Conservation (phyloP, 2,888 invertebrate genomes). For the Saturnia pavonia region DNA sequence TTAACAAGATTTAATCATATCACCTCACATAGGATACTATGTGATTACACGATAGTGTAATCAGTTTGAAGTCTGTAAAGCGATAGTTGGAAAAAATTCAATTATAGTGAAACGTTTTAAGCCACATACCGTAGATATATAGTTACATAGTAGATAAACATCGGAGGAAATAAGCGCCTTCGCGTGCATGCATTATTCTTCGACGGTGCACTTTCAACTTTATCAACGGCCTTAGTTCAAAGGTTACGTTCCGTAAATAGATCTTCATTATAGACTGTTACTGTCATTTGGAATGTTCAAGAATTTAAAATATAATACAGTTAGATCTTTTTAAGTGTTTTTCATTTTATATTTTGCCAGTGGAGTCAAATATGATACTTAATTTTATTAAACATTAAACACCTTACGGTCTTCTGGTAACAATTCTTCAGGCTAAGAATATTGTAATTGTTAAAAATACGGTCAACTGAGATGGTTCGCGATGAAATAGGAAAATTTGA, state of each 20-base stretch:
- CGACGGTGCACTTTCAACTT: conserved; percentile 42
- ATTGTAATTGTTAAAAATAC: neutral
- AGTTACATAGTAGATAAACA: conserved; percentile 44
- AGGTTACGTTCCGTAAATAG: conserved; percentile 57
- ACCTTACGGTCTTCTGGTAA: neutral
- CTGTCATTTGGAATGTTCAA: neutral
- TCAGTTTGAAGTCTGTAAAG: neutral
- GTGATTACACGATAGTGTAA: too few species aligned
- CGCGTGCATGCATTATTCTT: conserved; percentile 50
- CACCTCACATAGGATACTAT: too few species aligned
- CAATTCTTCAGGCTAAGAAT: neutral
- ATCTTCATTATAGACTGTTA: conserved; percentile 31
- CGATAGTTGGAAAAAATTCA: neutral
- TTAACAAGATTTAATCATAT: neutral
- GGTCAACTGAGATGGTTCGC: neutral
- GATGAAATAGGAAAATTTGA: neutral
- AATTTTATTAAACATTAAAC: neutral
- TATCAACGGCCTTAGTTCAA: conserved; percentile 33
- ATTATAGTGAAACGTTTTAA: conserved; percentile 6
- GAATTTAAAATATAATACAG: neutral
- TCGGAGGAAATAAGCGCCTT: conserved; percentile 44
- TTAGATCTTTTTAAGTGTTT: neutral
- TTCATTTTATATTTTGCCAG: neutral
- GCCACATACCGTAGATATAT: conserved; percentile 23
- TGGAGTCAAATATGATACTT: neutral